Evolutionary conservation across 2,797 vertebrate genomes (phyloP), one percentile per base, ranked within the genome.

Genomic region (Mus spretus): DNA sequence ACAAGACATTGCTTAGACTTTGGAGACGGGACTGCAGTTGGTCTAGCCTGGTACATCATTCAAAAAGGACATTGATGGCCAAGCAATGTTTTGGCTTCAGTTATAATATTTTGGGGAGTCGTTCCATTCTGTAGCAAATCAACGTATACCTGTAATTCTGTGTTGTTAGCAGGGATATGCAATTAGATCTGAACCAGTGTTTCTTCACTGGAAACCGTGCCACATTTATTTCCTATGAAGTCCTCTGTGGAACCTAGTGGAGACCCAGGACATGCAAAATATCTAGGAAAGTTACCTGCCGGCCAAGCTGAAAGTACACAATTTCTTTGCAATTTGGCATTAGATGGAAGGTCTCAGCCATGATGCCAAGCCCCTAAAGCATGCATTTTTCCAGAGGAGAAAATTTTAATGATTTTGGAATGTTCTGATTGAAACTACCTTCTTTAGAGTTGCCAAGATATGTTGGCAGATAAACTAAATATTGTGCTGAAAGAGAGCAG

Each of bases 71-170:
- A 44, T 8, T n/a, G 4, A 31, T 82, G 72, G 19, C 13, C 72
- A 95, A 97, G 84, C 61, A 90, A 81, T 65, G 63, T 91, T 92
- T 95, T 96, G 67, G 61, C 70, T 95, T 85, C 57, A 72, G 78
- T 20, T 86, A 1, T 61, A 79, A 55, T 81, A 28, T n/a, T n/a
- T 24, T 82, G 6, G 15, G 20, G 77, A 94, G 44, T 85, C 40
- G 37, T 79, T 87, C 81, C 63, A 31, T 74, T 96, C 79, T 4
- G 13, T 47, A 87, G 77, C 59, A 82, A 95, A 91, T 74, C 50
- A 59, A 72, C 74, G 40, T 22, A 86, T 22, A 90, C 40, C 50
- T 57, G n/a, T 89, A 50, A 26, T 22, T 92, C 50, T 17, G 9
- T 77, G 63, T 75, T 59, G 19, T 31, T 63, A 77, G 80, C 28